A percentile compares a stretch with the other conserved stretches of the same genome.
Conservation (phyloP, 1,140 invertebrate species). For the Cepaea nemoralis region DNA sequence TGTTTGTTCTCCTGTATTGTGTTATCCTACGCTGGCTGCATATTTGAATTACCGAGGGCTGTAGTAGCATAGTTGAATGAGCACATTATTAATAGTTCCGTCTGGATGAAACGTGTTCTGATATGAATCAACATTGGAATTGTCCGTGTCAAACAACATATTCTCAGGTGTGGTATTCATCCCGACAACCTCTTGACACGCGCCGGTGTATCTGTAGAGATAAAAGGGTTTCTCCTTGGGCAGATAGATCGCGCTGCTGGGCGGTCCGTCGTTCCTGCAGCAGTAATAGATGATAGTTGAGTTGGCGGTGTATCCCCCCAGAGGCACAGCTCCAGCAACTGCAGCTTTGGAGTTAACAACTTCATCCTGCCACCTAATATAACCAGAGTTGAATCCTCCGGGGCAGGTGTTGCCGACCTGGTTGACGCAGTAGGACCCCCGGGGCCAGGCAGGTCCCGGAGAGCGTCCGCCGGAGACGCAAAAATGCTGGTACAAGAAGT, state of each 20-base stretch:
- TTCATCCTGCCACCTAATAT: background rate
- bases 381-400: background rate
- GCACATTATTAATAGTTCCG: background rate
- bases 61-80: constrained; percentile 15
- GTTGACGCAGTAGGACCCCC: constrained; percentile 16
- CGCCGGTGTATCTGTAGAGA: constrained; percentile 11
- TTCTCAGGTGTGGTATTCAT: background rate
- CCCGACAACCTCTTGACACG: constrained; percentile 4
- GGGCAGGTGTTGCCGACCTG: background rate
- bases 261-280: background rate
- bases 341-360: background rate
- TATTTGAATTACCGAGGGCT: too few species aligned
- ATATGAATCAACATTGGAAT: background rate
- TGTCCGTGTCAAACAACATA: constrained; percentile 26
- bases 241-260: constrained; percentile 7
- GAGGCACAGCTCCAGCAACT: background rate
- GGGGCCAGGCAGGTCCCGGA: background rate
- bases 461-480: constrained; percentile 6
- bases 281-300: constrained; percentile 13
- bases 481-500: constrained; percentile 30
- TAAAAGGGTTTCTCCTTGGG: constrained; percentile 7
- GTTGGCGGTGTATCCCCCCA: background rate
- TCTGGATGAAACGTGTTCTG: constrained; percentile 8
- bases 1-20: too few species aligned
- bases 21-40: too few species aligned